These are phyloP conservation scores for Ectropis crepuscularia DNA, from an alignment of 2,888 invertebrate genomes.

Conservation along the genomic window DNA sequence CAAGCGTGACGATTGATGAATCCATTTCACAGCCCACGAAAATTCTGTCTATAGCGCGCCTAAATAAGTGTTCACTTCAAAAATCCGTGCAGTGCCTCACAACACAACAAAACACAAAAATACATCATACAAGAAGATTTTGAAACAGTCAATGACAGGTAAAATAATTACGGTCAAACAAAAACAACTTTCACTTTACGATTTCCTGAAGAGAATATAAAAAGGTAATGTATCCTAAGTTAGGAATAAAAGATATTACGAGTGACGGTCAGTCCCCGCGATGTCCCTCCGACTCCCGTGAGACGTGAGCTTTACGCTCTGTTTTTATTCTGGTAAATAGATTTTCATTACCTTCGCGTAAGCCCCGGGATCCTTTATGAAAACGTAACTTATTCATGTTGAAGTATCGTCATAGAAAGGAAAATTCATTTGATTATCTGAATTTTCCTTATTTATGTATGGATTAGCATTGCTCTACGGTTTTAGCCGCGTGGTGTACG, in stretches of 20 bases:
- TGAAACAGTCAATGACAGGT: slow-evolving; percentile 9
- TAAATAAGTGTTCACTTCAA: too few species aligned
- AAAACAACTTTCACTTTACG: slow-evolving; percentile 52
- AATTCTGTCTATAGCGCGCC: too few species aligned
- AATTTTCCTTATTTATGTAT: too few species aligned
- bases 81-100: too few species aligned
- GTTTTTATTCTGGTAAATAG: slow-evolving; percentile 56
- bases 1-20: too few species aligned
- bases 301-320: slow-evolving; percentile 57
- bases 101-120: too few species aligned
- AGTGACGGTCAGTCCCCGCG: slow-evolving; percentile 50
- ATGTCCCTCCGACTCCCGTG: slow-evolving; percentile 48
- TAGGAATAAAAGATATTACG: slow-evolving; percentile 67
- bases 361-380: background rate
- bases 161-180: slow-evolving; percentile 42
- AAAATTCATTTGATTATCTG: too few species aligned
- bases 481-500: too few species aligned
- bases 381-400: background rate
- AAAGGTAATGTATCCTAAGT: slow-evolving; percentile 52
- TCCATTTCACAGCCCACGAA: too few species aligned
- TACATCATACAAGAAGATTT: too few species aligned
- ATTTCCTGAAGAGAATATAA: slow-evolving; percentile 52
- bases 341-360: slow-evolving; percentile 42
- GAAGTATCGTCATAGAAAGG: too few species aligned
- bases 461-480: too few species aligned